phyloP scores from a whole-genome alignment of 2,113 vertebrate species.

The Ellobius talpinus region DNA sequence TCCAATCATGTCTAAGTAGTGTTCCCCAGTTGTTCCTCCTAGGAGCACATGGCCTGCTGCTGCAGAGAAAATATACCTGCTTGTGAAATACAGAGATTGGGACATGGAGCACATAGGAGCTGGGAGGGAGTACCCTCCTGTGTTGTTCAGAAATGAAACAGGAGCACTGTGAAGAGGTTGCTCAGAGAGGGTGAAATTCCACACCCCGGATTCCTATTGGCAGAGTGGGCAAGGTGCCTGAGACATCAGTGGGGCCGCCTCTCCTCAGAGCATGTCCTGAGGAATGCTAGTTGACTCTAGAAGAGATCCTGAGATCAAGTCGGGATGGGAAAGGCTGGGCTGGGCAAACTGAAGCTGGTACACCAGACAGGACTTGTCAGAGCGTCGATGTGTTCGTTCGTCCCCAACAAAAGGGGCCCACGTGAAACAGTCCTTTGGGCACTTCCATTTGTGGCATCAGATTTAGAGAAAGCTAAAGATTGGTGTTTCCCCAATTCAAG shows the following conservation, averaged over 20 bases:
- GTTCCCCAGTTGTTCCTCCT: neutral
- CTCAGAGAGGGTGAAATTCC: conserved; percentile 50
- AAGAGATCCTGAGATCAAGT: neutral
- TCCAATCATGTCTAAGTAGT: neutral
- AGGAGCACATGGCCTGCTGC: neutral
- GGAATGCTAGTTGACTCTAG: neutral
- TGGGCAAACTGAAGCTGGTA: neutral
- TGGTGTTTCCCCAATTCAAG: neutral
- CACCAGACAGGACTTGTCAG: neutral
- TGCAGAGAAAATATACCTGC: neutral
- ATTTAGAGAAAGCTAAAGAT: neutral
- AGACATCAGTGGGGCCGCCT: conserved; percentile 17
- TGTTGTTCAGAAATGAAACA: conserved; percentile 45
- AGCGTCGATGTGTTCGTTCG: neutral
- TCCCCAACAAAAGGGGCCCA: too few relatives aligned
- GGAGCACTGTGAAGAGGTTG: conserved; percentile 38
- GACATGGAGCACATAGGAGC: neutral
- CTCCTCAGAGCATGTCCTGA: neutral
- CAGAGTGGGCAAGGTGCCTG: neutral
- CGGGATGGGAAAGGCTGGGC: neutral
- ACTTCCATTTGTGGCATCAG: neutral
- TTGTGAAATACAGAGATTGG: neutral
- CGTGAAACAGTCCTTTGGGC: neutral
- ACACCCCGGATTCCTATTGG: neutral
- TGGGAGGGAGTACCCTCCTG: neutral